Percentiles rank a stretch among this genome's conserved stretches.
These are phyloP conservation scores for Gallinago paraguaiae DNA, from an alignment of 2,113 vertebrate species.

Conservation along the genomic window DNA sequence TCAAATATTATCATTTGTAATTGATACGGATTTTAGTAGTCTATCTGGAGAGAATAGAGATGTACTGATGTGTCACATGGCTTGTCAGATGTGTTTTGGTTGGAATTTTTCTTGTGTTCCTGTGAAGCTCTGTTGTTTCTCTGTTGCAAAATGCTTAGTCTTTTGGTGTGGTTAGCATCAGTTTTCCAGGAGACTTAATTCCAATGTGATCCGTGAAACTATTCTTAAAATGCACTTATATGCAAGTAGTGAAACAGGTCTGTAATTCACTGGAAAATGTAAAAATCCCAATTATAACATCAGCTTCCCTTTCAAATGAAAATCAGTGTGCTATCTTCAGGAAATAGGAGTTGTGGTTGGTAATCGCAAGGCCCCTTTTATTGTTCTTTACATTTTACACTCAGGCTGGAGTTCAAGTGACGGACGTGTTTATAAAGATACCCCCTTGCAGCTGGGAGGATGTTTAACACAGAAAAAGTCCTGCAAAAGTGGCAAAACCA, in stretches of 20 bases:
- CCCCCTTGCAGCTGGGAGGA: not conserved
- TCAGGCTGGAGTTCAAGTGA: not conserved
- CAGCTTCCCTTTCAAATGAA: slow-evolving; percentile 6
- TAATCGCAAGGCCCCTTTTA: not conserved
- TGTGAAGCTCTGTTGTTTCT: not conserved
- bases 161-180: not conserved
- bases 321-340: not conserved
- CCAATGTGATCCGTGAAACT: not conserved
- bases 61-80: not conserved
- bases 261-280: not conserved
- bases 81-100: not conserved
- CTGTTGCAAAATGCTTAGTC: not conserved
- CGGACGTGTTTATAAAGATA: not conserved
- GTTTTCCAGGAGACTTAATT: not conserved
- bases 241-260: not conserved
- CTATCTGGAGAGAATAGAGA: not conserved
- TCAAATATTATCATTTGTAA: not conserved
- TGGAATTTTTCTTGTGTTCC: not conserved
- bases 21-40: not conserved
- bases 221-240: not conserved
- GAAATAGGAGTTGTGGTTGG: not conserved
- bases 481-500: not conserved
- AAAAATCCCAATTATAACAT: not conserved
- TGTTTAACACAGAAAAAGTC: not conserved
- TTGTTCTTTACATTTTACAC: not conserved